Evolutionary conservation across 2,797 vertebrate species (phyloP).

Genomic region (Adrianichthys oophorus): DNA sequence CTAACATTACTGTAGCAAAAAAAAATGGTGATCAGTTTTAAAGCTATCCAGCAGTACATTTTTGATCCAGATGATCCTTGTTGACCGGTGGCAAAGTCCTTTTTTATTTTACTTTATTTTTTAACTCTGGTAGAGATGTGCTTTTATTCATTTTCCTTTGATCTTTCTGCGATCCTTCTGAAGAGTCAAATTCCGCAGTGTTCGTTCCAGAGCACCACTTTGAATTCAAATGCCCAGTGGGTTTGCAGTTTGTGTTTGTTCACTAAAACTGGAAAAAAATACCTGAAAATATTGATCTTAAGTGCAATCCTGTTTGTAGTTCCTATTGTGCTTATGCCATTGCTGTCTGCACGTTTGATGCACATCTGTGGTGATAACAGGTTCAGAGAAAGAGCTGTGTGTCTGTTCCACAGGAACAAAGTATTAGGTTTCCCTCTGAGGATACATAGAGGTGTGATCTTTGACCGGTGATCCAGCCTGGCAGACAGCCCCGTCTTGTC

Average conservation of each 20-base stretch:
- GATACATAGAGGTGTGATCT: conserved; percentile 24
- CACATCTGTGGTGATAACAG: conserved; percentile 33
- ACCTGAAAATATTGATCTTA: neutral
- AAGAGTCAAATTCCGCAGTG: conserved; percentile 16
- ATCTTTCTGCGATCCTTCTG: conserved; percentile 37
- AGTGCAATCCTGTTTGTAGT: too few relatives aligned
- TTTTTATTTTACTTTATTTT: too few relatives aligned
- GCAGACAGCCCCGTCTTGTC: conserved; percentile 46
- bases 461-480: conserved; percentile 46
- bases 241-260: neutral
- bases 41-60: too few relatives aligned
- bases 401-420: conserved; percentile 16
- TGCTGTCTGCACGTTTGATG: conserved; percentile 25
- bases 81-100: too few relatives aligned
- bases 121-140: too few relatives aligned
- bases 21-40: too few relatives aligned
- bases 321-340: conserved; percentile 8
- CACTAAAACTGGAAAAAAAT: conserved; percentile 5
- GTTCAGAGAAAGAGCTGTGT: conserved; percentile 25
- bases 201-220: conserved; percentile 33
- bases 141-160: conserved; percentile 44
- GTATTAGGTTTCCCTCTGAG: conserved; percentile 3
- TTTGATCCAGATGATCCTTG: too few relatives aligned
- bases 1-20: too few relatives aligned
- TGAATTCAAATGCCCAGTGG: conserved; percentile 7